A percentile compares a stretch with the other conserved stretches of the same genome.
phyloP scores from a whole-genome alignment of 2,888 invertebrate genomes.

The Drosophila atripex region DNA sequence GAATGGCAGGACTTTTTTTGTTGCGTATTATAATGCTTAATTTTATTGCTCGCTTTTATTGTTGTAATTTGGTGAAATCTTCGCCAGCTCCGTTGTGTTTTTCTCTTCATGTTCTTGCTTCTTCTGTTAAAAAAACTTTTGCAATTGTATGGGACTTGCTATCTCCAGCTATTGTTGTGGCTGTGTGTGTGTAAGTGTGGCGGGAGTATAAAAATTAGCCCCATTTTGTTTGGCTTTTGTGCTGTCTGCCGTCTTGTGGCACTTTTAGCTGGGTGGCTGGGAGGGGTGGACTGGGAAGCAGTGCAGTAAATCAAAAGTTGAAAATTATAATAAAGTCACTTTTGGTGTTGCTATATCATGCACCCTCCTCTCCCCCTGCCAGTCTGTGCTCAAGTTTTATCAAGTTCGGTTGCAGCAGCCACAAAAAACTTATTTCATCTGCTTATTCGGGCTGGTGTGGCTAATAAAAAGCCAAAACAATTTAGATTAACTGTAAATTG shows the following conservation, averaged over 20 bases:
- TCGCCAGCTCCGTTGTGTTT: conserved; percentile 25
- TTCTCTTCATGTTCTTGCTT: conserved; percentile 35
- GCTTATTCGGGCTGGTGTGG: conserved; percentile 42
- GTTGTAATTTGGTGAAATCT: conserved; percentile 76
- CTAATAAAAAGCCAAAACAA: conserved; percentile 73
- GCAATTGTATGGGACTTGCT: conserved; percentile 65
- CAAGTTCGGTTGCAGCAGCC: conserved; percentile 70
- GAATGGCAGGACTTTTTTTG: conserved; percentile 49
- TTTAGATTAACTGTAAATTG: conserved; percentile 79
- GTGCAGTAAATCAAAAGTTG: conserved; percentile 77
- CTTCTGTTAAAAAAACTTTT: conserved; percentile 65
- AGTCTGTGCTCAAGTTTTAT: conserved; percentile 65
- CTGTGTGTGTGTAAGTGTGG: conserved; percentile 25
- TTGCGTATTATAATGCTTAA: conserved; percentile 74
- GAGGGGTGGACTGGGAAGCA: background rate
- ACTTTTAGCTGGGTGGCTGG: conserved; percentile 7
- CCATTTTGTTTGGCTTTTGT: conserved; percentile 69
- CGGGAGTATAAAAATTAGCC: conserved; percentile 68
- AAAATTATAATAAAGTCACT: conserved; percentile 80
- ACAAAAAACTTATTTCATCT: conserved; percentile 44
- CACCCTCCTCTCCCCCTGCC: conserved; percentile 1
- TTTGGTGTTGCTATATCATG: conserved; percentile 71
- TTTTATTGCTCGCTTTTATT: conserved; percentile 77
- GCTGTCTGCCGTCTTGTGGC: conserved; percentile 37
- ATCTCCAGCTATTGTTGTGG: conserved; percentile 31